These are phyloP conservation scores for Anabas testudineus DNA, from an alignment of 2,797 vertebrate genomes.

Conservation along the genomic window DNA sequence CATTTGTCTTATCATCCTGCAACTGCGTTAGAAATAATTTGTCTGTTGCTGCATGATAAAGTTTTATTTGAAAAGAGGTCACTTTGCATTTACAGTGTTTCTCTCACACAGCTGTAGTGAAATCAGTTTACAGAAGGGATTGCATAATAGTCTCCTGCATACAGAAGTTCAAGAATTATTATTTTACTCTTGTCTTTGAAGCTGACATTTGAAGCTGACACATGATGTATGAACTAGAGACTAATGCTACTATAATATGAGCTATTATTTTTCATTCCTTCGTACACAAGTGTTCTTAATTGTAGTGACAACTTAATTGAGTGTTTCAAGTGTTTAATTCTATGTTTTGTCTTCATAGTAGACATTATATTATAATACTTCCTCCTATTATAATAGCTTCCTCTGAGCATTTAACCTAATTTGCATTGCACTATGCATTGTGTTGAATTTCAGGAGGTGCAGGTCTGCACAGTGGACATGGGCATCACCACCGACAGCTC, in stretches of 20 bases:
- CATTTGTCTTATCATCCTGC: background rate
- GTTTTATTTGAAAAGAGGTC: too few relatives aligned
- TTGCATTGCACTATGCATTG: background rate
- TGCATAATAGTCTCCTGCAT: too few relatives aligned
- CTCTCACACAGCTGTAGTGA: background rate
- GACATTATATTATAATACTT: too few relatives aligned
- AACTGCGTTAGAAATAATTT: too few relatives aligned
- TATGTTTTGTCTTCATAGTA: background rate
- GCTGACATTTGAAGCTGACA: too few relatives aligned
- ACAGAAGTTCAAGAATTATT: background rate
- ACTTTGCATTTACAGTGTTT: background rate
- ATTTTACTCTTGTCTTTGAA: background rate
- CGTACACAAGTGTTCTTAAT: background rate
- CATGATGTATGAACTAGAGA: background rate
- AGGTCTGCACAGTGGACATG: constrained; percentile 93
- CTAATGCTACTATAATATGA: background rate
- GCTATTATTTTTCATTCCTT: too few relatives aligned
- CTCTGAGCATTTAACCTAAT: background rate
- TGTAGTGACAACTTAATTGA: background rate
- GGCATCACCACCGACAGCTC: constrained; percentile 94
- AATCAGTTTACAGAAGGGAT: background rate
- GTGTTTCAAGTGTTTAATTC: constrained; percentile 1
- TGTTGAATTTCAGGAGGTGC: constrained; percentile 88
- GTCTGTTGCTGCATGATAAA: too few relatives aligned
- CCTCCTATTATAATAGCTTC: too few relatives aligned